Evolutionary conservation across 2,113 vertebrate genomes (phyloP), one percentile per base, ranked within the genome.

Genomic region (Carassius carassius): DNA sequence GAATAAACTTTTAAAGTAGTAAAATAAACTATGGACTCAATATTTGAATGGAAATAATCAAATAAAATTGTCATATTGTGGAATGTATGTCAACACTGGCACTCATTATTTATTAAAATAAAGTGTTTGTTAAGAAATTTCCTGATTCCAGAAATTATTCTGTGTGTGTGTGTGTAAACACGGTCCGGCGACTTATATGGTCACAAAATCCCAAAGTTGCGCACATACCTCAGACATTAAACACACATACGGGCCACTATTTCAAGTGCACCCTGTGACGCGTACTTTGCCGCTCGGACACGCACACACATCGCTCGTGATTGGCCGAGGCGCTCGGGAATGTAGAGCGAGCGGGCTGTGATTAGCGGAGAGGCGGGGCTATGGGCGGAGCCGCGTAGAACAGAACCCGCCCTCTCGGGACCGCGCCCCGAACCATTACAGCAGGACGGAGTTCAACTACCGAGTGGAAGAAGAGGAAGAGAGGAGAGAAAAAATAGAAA

Each of bases 221-320:
- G 92, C 93, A 92, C 93, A 95, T 95, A 95, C 94, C 93, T 91
- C 88, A 89, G 83, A 91, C 91, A 92, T 94, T 94, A 94, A 94
- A 93, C 93, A 92, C 69, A 90, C 91, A 88, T 91, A 89, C 58
- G 83, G 88, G 92, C 89, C 86, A 85, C 85, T 81, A 89, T 92
- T 91, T 92, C 90, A 92, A 92, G 76, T 92, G 92, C 86, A 89
- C 88, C 86, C 86, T 41, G n/a, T 72, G 56, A 44, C 78, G 83
- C 65, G 85, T 85, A 73, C 47, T 8, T 73, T 44, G 37, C 12
- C 16, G 13, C 5, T 13, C 0, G 0, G 3, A 0, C 83, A 21
- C 84, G 67, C 72, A 47, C 85, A 8, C 23, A 0, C 56, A 0
- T 1, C 1, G 35, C 80, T 5, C 17, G 0, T 35, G 85, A 94